Conservation (phyloP, 2,888 invertebrate species). For the Lapara coniferarum region DNA sequence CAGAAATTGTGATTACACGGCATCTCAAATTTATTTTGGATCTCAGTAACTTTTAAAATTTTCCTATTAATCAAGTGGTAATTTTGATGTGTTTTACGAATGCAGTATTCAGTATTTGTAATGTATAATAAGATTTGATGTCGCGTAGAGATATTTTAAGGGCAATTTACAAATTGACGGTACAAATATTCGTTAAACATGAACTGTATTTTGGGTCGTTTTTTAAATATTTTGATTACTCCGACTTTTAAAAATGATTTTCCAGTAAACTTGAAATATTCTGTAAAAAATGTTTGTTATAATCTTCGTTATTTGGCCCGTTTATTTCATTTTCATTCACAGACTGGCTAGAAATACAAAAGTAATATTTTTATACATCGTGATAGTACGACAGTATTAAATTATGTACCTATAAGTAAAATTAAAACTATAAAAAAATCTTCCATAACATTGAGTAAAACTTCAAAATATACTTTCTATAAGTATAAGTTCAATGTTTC, state of each 20-base stretch:
- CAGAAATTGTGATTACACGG: constrained; percentile 40
- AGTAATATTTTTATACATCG: constrained; percentile 8
- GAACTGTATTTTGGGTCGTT: neutral
- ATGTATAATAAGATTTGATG: neutral
- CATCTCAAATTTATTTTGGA: constrained; percentile 39
- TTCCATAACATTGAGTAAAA: too few relatives aligned
- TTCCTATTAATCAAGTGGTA: constrained; percentile 16
- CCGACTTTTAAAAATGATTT: neutral
- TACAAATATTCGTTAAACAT: constrained; percentile 12
- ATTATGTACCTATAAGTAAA: neutral
- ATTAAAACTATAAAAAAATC: neutral
- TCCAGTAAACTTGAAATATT: neutral
- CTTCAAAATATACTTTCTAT: too few relatives aligned
- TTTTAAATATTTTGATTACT: neutral
- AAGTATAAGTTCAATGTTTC: too few relatives aligned
- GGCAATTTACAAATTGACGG: constrained; percentile 14
- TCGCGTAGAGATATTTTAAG: constrained; percentile 9
- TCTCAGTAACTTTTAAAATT: constrained; percentile 36
- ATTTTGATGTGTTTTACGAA: neutral
- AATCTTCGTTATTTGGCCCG: neutral
- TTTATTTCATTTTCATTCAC: neutral
- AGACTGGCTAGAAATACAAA: constrained; percentile 1
- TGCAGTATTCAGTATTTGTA: neutral
- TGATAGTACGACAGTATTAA: neutral
- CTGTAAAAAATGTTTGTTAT: neutral